A percentile compares a stretch with the other conserved stretches of the same genome.
Conservation (phyloP, 2,113 vertebrate species). For the Psittacula cyanocephala region DNA sequence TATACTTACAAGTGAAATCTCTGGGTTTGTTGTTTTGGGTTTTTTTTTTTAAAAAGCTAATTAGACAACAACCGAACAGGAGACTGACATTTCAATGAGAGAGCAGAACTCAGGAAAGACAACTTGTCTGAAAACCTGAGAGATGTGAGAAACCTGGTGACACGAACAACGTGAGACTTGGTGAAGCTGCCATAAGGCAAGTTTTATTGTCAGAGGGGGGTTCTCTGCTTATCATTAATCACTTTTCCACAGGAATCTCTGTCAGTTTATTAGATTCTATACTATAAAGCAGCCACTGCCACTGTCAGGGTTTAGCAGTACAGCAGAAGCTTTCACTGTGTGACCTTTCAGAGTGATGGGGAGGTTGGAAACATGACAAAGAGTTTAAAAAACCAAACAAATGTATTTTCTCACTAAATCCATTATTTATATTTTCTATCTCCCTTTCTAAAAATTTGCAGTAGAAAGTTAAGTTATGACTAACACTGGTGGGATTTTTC, state of each 20-base stretch:
- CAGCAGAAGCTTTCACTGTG: not conserved
- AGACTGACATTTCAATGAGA: not conserved
- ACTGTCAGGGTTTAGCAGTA: not conserved
- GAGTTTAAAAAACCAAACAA: not conserved
- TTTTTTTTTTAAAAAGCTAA: not conserved
- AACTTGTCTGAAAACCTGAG: not conserved
- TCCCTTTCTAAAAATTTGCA: not conserved
- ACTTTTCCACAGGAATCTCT: not conserved
- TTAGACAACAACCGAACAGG: not conserved
- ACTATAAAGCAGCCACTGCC: not conserved
- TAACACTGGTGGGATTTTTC: not conserved
- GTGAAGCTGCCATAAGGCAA: not conserved
- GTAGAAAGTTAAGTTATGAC: slow-evolving; percentile 11
- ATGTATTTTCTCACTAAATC: not conserved
- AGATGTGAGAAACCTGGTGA: not conserved
- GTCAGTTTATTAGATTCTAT: not conserved
- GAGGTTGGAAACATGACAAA: not conserved
- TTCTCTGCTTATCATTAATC: not conserved
- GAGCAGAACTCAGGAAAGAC: not conserved
- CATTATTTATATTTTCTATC: slow-evolving; percentile 13
- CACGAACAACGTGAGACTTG: not conserved
- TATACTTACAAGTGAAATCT: not conserved
- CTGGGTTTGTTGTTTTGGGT: not conserved
- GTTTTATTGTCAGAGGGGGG: not conserved
- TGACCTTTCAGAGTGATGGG: not conserved